Percentiles rank a stretch among this genome's conserved stretches.
Evolutionary conservation across 2,888 invertebrate species (phyloP).

Genomic region (Magallana nippona): DNA sequence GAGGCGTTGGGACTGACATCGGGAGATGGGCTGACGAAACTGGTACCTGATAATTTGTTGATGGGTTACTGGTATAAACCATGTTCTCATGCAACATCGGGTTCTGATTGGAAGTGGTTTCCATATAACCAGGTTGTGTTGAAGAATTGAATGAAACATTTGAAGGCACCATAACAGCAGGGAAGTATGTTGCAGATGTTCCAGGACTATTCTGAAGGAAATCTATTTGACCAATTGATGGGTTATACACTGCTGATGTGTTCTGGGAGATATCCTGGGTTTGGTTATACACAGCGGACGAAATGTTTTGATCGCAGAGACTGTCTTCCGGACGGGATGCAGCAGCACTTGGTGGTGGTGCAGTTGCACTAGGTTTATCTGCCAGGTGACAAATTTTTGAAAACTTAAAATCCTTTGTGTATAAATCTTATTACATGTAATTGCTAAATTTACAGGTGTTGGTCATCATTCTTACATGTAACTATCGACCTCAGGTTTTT

Average conservation of each 20-base stretch:
- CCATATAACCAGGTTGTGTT: slow-evolving; percentile 21
- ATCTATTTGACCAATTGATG: neutral
- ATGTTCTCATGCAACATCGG: neutral
- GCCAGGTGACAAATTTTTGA: no score
- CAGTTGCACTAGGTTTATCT: slow-evolving; percentile 9
- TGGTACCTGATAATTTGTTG: neutral
- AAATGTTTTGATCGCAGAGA: neutral
- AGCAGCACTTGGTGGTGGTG: neutral
- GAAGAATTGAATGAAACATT: slow-evolving; percentile 11
- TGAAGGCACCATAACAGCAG: neutral
- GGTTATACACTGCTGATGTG: no score
- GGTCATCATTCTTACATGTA: no score
- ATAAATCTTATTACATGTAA: no score
- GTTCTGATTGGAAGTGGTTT: neutral
- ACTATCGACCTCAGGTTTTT: no score
- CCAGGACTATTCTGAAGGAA: neutral
- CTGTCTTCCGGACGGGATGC: no score
- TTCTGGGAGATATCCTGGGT: no score
- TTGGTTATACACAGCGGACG: no score
- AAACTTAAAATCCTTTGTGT: no score
- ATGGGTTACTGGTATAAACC: neutral
- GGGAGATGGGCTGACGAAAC: neutral
- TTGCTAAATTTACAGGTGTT: no score
- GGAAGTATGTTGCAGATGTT: neutral
- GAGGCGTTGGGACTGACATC: neutral